Percentiles rank a stretch among this genome's conserved stretches.
These are phyloP conservation scores for Gortyna flavago DNA, from an alignment of 2,888 invertebrate genomes.

Conservation along the genomic window DNA sequence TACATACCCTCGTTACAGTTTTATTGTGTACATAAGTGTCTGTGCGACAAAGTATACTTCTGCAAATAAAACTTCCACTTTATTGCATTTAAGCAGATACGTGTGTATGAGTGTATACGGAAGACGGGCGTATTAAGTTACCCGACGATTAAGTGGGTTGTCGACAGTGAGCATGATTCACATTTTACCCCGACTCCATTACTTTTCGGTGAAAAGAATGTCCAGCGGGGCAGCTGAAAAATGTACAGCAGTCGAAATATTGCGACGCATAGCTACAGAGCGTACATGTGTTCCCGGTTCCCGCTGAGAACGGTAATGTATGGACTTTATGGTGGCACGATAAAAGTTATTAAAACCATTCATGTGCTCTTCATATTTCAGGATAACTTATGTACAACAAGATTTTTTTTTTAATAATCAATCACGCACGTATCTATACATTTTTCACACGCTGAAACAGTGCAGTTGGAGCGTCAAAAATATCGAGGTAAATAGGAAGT, in stretches of 20 bases:
- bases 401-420: neutral
- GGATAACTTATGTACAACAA: neutral
- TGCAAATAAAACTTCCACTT: conserved; percentile 68
- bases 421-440: neutral
- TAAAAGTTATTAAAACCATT: conserved; percentile 28
- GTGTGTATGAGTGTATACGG: conserved; percentile 67
- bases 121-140: conserved; percentile 77
- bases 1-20: conserved; percentile 68
- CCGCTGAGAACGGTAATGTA: conserved; percentile 55
- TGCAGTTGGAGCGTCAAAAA: conserved; percentile 49
- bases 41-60: conserved; percentile 63
- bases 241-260: conserved; percentile 65
- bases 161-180: conserved; percentile 78
- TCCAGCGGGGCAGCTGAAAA: conserved; percentile 62
- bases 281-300: conserved; percentile 59
- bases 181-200: conserved; percentile 75
- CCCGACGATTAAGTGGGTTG: conserved; percentile 78
- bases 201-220: conserved; percentile 69
- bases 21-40: conserved; percentile 65
- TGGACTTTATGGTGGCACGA: conserved; percentile 28
- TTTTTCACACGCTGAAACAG: conserved; percentile 8
- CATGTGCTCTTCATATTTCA: conserved; percentile 22
- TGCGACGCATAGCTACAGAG: conserved; percentile 38
- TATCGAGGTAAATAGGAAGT: conserved; percentile 66
- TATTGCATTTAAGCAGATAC: conserved; percentile 65